Evolutionary conservation across 2,797 vertebrate genomes (phyloP).

Genomic region (Pygocentrus nattereri): DNA sequence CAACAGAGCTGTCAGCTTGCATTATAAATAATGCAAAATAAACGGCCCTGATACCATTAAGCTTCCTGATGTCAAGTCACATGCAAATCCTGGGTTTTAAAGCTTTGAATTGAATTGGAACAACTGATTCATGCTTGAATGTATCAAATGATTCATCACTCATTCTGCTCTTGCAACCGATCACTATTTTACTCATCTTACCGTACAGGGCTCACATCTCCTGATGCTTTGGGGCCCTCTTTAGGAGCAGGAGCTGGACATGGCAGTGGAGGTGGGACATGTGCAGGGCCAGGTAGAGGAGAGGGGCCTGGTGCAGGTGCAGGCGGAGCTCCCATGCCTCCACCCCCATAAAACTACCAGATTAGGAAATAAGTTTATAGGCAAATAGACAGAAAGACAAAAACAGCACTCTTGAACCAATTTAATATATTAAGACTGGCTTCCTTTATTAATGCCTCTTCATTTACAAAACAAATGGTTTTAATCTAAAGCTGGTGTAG

Average conservation of each 20-base stretch:
- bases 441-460: not conserved
- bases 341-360: constrained; percentile 79
- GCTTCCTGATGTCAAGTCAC: too few species aligned
- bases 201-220: constrained; percentile 60
- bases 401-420: too few species aligned
- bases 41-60: too few species aligned
- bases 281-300: constrained; percentile 44
- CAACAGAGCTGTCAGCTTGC: too few species aligned
- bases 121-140: too few species aligned
- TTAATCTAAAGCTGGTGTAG: not conserved
- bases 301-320: constrained; percentile 46
- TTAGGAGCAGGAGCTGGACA: constrained; percentile 46
- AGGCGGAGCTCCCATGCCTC: constrained; percentile 76
- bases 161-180: too few species aligned
- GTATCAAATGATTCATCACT: too few species aligned
- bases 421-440: not conserved
- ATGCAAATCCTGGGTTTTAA: too few species aligned
- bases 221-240: constrained; percentile 61
- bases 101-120: too few species aligned
- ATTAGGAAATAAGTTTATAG: constrained; percentile 21
- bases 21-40: too few species aligned
- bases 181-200: not conserved
- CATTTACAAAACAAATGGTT: not conserved
- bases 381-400: not conserved
- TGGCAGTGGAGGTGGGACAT: constrained; percentile 32